Evolutionary conservation across 2,888 invertebrate species (phyloP).

Genomic region (Tricholauxania praeusta): DNA sequence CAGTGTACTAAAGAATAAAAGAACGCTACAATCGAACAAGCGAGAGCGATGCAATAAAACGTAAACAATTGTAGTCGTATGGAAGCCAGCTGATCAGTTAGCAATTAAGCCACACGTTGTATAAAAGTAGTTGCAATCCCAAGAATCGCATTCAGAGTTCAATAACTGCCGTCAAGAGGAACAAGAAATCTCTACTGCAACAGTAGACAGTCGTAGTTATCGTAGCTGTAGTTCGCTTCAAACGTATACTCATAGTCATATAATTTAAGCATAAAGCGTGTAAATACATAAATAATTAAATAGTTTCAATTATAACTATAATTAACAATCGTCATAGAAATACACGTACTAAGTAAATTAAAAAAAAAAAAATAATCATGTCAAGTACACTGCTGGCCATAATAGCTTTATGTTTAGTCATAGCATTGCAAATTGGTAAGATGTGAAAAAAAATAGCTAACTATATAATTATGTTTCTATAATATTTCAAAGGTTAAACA

Average conservation of each 20-base stretch:
- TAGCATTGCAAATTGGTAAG: slow-evolving; percentile 13
- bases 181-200: slow-evolving; percentile 11
- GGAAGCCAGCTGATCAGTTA: too few species aligned
- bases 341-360: neutral
- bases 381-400: neutral
- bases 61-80: too few species aligned
- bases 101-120: slow-evolving; percentile 1
- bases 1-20: too few species aligned
- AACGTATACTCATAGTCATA: too few species aligned
- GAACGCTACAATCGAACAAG: too few species aligned
- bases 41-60: too few species aligned
- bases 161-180: slow-evolving; percentile 30
- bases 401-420: neutral
- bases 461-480: neutral
- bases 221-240: neutral
- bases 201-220: slow-evolving; percentile 16
- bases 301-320: neutral
- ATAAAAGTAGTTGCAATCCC: slow-evolving; percentile 28
- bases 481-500: neutral
- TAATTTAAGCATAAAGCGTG: too few species aligned
- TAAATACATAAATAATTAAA: neutral
- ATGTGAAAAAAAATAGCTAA: neutral
- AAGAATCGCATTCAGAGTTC: slow-evolving; percentile 36
- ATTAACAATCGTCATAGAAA: too few species aligned
- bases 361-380: neutral